Evolutionary conservation across 2,888 invertebrate species (phyloP), one percentile per base, ranked within the genome.

Genomic region (Gibbula magus): DNA sequence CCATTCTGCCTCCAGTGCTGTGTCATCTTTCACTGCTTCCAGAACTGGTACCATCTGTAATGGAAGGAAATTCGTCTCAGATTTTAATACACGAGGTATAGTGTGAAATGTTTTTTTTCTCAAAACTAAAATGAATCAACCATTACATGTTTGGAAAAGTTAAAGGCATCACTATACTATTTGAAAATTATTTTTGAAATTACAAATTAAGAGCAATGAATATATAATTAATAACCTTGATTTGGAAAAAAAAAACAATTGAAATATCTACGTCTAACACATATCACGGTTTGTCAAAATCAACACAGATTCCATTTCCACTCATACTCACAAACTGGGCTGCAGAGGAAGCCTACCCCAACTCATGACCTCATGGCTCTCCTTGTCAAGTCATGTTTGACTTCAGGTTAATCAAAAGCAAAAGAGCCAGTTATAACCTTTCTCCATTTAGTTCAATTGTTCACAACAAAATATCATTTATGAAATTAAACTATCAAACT

Each of bases 1-100:
- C 89, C 89, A 91, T 80, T 91, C 91, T 5, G 87, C 86, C 56
- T 88, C 85, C 70, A 83, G 75, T 4, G 52, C 22, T 53, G 54
- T 29, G 25, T 52, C 54, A 20, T 18, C 16, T 7, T 13, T 29
- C 18, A 18, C 35, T 53, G n/a, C 5, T 16, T 52, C 29, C 16
- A 54, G 22, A 18, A 16, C 29, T 2, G 52, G 54, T 39, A 53
- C 32, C 7, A 75, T n/a, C 53, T 54, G 54, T 8, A 75, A 53
- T 13, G 16, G 25, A 35, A 54, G 66, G 35, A 54, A 76, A 13
- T 52, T 32, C 18, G 22, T 66, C 1, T n/a, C 18, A 25, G 66
- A 45, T 35, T 77, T 54, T 66, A 54, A 54, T 16, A 22, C 25
- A n/a, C n/a, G n/a, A n/a, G n/a, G n/a, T n/a, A n/a, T n/a, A n/a